phyloP scores from a whole-genome alignment of 1,140 invertebrate genomes.

The Drosophila pachea region DNA sequence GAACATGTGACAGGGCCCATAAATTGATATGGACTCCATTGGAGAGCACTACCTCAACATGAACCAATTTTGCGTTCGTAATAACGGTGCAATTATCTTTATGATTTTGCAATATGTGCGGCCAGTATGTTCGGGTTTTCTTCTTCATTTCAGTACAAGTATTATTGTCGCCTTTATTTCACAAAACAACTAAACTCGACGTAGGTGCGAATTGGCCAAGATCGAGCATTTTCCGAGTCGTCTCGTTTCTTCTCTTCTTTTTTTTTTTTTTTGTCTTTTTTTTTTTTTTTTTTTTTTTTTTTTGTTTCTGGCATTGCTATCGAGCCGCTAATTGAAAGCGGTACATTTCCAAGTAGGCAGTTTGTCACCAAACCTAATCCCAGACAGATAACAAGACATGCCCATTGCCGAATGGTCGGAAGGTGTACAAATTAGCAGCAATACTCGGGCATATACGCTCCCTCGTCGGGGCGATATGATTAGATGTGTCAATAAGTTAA shows the following conservation, averaged over 20 bases:
- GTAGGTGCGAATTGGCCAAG: conserved; percentile 20
- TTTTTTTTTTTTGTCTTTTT: not conserved
- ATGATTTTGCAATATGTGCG: conserved; percentile 54
- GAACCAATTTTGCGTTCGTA: conserved; percentile 51
- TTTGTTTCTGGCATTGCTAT: not conserved
- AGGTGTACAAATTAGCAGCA: conserved; percentile 52
- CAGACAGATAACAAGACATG: conserved; percentile 47
- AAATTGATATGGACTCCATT: conserved; percentile 5
- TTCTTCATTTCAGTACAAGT: not conserved
- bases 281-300: not conserved
- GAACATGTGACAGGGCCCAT: conserved; percentile 27
- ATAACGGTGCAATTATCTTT: conserved; percentile 54
- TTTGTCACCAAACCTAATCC: conserved; percentile 36
- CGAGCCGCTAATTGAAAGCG: conserved; percentile 1
- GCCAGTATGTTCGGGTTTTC: conserved; percentile 6
- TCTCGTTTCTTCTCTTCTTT: conserved; percentile 5
- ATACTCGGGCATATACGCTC: conserved; percentile 30
- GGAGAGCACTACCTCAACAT: conserved; percentile 67
- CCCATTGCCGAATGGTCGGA: conserved; percentile 3
- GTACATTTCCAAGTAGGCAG: conserved; percentile 4
- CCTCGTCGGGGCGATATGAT: conserved; percentile 56
- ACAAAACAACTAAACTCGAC: conserved; percentile 32
- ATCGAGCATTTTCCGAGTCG: conserved; percentile 23
- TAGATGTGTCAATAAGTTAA: conserved; percentile 71
- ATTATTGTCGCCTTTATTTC: conserved; percentile 28